phyloP scores from a whole-genome alignment of 2,113 vertebrate species.

The Prunella himalayana region DNA sequence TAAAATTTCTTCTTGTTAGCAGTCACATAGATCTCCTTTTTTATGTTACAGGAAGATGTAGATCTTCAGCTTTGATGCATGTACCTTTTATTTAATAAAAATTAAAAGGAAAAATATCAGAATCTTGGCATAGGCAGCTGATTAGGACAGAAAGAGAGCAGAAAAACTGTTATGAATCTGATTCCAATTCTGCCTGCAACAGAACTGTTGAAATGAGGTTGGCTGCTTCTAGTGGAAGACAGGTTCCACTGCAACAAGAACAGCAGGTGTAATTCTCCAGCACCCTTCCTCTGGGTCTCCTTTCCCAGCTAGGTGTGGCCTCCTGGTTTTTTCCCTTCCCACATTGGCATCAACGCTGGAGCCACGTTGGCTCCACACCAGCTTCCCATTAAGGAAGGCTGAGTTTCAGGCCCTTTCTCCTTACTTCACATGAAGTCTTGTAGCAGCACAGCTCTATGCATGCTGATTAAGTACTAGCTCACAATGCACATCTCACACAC shows the following conservation, averaged over 20 bases:
- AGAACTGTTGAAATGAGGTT: not conserved
- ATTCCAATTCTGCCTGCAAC: not conserved
- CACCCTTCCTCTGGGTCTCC: not conserved
- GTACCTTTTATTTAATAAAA: not conserved
- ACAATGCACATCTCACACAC: not conserved
- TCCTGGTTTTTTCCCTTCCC: not conserved
- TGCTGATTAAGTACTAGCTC: not conserved
- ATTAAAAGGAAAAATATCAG: not conserved
- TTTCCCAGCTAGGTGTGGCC: not conserved
- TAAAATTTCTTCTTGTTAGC: not conserved
- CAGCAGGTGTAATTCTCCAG: not conserved
- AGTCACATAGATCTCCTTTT: not conserved
- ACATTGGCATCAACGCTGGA: not conserved
- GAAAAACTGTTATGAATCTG: not conserved
- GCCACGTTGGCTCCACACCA: not conserved
- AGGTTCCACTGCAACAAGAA: not conserved
- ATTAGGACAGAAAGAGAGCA: not conserved
- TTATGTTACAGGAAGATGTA: not conserved
- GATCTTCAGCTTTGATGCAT: not conserved
- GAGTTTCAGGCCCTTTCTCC: not conserved
- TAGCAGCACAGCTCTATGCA: not conserved
- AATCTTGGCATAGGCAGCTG: not conserved
- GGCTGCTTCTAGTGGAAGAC: not conserved
- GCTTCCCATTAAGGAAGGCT: not conserved
- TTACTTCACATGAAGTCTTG: not conserved